Percentiles rank a stretch among this genome's conserved stretches.
Evolutionary conservation across 2,888 invertebrate genomes (phyloP).

Genomic region (Drosophila colorata): DNA sequence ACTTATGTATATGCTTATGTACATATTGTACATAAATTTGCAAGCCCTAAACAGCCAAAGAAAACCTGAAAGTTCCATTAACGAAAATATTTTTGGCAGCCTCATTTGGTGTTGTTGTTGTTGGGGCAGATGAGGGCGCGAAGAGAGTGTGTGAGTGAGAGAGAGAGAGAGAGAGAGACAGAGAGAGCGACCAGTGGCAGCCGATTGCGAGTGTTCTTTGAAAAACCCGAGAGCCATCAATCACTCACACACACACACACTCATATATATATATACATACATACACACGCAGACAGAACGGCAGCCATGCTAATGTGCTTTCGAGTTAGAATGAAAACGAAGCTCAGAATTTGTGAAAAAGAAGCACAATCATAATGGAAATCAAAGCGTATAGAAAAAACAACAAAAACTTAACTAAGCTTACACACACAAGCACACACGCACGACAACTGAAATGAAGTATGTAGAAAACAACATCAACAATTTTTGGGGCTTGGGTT

Average conservation of each 20-base stretch:
- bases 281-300: conserved; percentile 10
- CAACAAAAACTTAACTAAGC: conserved; percentile 24
- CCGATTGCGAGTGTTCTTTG: conserved; percentile 58
- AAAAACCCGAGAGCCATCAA: conserved; percentile 61
- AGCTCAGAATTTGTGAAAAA: conserved; percentile 60
- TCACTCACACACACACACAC: conserved; percentile 42
- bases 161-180: too few species aligned
- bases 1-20: conserved; percentile 5
- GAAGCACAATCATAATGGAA: conserved; percentile 63
- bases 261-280: background rate
- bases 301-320: conserved; percentile 48
- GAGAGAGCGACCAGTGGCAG: conserved; percentile 15
- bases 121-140: conserved; percentile 30
- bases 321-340: conserved; percentile 65
- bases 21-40: conserved; percentile 45
- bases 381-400: conserved; percentile 49
- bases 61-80: conserved; percentile 68
- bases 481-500: conserved; percentile 32
- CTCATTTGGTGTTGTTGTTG: conserved; percentile 46
- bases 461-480: conserved; percentile 51
- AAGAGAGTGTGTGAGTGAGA: conserved; percentile 23
- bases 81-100: conserved; percentile 69
- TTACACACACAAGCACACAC: conserved; percentile 2
- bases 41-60: conserved; percentile 50
- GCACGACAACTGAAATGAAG: conserved; percentile 41